Base-by-base conservation (phyloP, 1,140 invertebrate genomes). In the Ceratoteleas bidentatus region DNA sequence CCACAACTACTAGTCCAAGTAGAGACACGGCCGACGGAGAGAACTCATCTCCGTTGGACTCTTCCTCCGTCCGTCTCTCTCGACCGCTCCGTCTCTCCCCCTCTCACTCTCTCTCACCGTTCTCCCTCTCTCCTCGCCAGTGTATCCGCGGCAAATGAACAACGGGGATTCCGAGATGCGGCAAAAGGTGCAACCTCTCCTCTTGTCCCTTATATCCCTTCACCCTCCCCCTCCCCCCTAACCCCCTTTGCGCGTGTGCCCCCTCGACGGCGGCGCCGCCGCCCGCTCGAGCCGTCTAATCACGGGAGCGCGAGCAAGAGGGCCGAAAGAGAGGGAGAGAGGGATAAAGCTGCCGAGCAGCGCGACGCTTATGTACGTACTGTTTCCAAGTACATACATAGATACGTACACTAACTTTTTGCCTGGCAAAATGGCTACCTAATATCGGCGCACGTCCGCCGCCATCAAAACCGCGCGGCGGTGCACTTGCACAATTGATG, bases 131-230 rank as follows among this genome's bases (percentile, higher is more conserved):
- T 56, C 64, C 32, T 34, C 60, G 0, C 45, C 45, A 16, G 64
- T 58, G 72, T 84, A 84, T 84, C 72, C 82, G 83, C 74, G 68
- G 84, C 80, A 88, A 86, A 87, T 88, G 86, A 88, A 85, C 87
- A 87, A 85, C 87, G 86, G 86, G 85, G 86, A 87, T 87, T 88
- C 87, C 85, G 85, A 88, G 87, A 88, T 88, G 87, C 86, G 87
- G 86, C 87, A 88, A 88, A 88, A 88, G 87, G 87, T 88, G 85
- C 87, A 87, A 87, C 86, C 83, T 87, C 85, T 75, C 82, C 86
- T 81, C 58, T 32, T 58, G 45, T 85, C 84, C 81, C 81, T 79
- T 76, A 60, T 62, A 70, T 61, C 68, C 64, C 62, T 69, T 68
- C 66, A 58, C 69, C 79, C 81, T 82, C 76, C 49, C 69, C 77